phyloP scores from a whole-genome alignment of 2,888 invertebrate genomes.

The Flabesymbios commensalis region DNA sequence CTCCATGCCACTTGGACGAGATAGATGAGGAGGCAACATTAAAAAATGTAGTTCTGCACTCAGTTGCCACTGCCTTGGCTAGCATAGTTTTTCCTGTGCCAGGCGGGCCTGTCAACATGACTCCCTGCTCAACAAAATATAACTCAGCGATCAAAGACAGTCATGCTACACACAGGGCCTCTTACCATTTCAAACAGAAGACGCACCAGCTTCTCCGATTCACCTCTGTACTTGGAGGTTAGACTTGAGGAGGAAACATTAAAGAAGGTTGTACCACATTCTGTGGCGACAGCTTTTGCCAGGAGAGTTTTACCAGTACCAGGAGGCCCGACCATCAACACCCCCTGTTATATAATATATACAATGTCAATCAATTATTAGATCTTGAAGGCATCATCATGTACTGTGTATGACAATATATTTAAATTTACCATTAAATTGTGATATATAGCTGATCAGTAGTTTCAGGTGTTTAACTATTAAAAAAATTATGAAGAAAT shows the following conservation, averaged over 20 bases:
- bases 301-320: conserved; percentile 66
- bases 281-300: conserved; percentile 66
- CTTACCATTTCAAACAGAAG: conserved; percentile 94
- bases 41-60: conserved; percentile 65
- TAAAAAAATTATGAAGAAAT: no score
- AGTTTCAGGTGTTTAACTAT: no score
- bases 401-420: no score
- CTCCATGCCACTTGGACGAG: conserved; percentile 97
- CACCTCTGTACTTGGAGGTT: conserved; percentile 97
- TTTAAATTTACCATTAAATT: no score
- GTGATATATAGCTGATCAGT: neutral
- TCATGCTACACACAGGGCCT: no score
- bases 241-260: conserved; percentile 94
- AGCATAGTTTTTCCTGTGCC: conserved; percentile 65
- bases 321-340: conserved; percentile 63
- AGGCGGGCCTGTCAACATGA: conserved; percentile 62
- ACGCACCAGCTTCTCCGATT: conserved; percentile 96
- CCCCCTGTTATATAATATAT: conserved; percentile 54
- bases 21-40: conserved; percentile 93
- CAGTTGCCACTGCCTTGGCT: conserved; percentile 66
- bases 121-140: conserved; percentile 35
- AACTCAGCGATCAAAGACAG: neutral
- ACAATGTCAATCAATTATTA: no score
- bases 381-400: no score
- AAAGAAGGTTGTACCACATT: conserved; percentile 66